Evolutionary conservation across 2,113 vertebrate genomes (phyloP).

Genomic region (Cynocephalus volans): DNA sequence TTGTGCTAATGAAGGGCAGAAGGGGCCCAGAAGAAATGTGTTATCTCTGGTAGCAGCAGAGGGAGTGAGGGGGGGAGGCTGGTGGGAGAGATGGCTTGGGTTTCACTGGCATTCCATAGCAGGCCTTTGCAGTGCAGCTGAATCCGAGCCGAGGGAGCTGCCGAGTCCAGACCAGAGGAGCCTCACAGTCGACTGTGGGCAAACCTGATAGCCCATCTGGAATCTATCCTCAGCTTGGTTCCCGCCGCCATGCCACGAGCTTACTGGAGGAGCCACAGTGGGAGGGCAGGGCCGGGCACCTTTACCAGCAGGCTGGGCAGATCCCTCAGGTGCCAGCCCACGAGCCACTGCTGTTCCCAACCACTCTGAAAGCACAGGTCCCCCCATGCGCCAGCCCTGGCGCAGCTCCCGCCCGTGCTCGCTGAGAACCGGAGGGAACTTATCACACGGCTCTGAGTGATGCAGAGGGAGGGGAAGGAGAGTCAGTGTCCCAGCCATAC

Average conservation of each 20-base stretch:
- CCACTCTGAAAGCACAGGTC: background rate
- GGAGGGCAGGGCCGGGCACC: background rate
- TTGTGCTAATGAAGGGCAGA: background rate
- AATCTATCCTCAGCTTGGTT: slow-evolving; percentile 4
- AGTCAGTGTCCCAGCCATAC: too few relatives aligned
- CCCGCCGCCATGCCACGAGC: slow-evolving; percentile 7
- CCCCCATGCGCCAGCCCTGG: accelerated
- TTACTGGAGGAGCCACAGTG: background rate
- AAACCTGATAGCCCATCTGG: slow-evolving; percentile 70
- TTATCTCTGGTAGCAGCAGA: background rate
- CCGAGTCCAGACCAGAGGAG: slow-evolving; percentile 61
- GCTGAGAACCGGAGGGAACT: background rate
- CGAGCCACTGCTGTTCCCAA: background rate
- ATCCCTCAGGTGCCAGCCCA: slow-evolving; percentile 55
- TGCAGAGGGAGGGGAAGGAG: background rate
- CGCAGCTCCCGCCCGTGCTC: background rate
- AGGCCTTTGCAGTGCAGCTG: slow-evolving; percentile 55
- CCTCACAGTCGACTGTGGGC: slow-evolving; percentile 35
- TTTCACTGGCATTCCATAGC: slow-evolving; percentile 53
- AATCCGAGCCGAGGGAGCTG: slow-evolving; percentile 69
- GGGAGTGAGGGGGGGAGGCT: background rate
- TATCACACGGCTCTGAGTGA: background rate
- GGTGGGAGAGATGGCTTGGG: background rate
- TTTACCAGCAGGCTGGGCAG: background rate
- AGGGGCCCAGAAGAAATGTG: background rate